Evolutionary conservation across 2,888 invertebrate species (phyloP).

Genomic region (Amblyteles armatorius): DNA sequence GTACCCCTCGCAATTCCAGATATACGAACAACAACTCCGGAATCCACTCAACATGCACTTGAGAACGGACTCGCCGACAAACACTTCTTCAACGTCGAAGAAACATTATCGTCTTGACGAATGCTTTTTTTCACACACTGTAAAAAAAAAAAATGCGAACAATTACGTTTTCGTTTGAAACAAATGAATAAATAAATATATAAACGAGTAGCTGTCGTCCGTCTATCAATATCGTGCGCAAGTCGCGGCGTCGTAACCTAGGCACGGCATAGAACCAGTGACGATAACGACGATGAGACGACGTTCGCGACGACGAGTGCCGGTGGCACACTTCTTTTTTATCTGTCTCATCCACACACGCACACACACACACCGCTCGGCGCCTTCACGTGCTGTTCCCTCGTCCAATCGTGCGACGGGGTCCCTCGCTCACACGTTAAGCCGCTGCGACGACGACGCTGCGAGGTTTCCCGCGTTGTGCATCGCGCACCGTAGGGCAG

Average conservation of each 20-base stretch:
- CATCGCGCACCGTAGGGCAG: constrained; percentile 60
- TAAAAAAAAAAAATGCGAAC: too few species aligned
- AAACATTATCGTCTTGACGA: neutral
- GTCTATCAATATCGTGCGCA: neutral
- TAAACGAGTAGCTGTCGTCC: neutral
- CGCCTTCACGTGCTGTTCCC: constrained; percentile 32
- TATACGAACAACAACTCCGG: constrained; percentile 42
- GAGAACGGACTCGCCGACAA: neutral
- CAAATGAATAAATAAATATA: neutral
- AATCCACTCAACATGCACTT: constrained; percentile 21
- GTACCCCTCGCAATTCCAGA: constrained; percentile 23
- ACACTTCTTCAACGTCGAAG: neutral
- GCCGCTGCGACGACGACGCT: neutral
- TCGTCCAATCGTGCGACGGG: neutral
- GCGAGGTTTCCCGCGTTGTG: constrained; percentile 33
- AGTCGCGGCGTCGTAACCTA: constrained; percentile 11
- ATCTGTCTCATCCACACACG: constrained; percentile 45
- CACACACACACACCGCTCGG: constrained; percentile 65
- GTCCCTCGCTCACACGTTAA: neutral
- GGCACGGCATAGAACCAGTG: neutral
- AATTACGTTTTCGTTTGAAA: neutral
- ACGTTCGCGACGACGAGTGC: constrained; percentile 29
- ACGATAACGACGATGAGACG: constrained; percentile 24
- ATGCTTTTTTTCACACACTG: too few species aligned
- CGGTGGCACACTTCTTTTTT: constrained; percentile 49